Evolutionary conservation across 1,140 invertebrate species (phyloP).

Genomic region (Pentalonia nigronervosa): DNA sequence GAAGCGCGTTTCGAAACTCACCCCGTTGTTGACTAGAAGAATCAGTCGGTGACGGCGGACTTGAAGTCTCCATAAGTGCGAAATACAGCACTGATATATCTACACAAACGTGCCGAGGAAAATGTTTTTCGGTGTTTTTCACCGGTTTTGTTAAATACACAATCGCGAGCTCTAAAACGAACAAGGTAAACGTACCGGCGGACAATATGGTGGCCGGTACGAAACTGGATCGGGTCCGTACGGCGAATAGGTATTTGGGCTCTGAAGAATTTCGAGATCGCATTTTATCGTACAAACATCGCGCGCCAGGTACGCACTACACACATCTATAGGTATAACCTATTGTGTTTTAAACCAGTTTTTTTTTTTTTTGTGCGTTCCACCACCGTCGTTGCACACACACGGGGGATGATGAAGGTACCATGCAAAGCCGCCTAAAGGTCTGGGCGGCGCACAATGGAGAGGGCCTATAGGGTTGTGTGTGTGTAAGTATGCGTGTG

Average conservation of each 20-base stretch:
- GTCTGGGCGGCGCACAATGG: conserved; percentile 55
- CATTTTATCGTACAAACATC: conserved; percentile 54
- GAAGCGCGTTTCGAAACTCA: not conserved
- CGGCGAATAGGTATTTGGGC: conserved; percentile 45
- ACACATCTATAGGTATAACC: not conserved
- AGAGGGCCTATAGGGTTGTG: not conserved
- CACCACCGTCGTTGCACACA: not conserved
- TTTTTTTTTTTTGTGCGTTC: conserved; percentile 18
- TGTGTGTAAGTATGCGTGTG: not conserved
- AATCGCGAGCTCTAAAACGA: not conserved
- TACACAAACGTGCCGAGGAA: not conserved
- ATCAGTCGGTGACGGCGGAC: not conserved
- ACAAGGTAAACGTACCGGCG: not conserved
- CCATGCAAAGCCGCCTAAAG: conserved; percentile 44
- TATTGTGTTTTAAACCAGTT: conserved; percentile 52
- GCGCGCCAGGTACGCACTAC: not conserved
- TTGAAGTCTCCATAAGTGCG: not conserved
- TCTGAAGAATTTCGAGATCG: conserved; percentile 39
- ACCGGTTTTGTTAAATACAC: not conserved
- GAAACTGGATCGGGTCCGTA: conserved; percentile 43
- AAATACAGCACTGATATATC: not conserved
- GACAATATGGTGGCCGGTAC: conserved; percentile 36
- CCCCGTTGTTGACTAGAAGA: not conserved
- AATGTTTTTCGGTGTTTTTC: not conserved
- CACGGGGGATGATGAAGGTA: not conserved